phyloP scores from a whole-genome alignment of 2,888 invertebrate genomes.

The Busseola fusca region DNA sequence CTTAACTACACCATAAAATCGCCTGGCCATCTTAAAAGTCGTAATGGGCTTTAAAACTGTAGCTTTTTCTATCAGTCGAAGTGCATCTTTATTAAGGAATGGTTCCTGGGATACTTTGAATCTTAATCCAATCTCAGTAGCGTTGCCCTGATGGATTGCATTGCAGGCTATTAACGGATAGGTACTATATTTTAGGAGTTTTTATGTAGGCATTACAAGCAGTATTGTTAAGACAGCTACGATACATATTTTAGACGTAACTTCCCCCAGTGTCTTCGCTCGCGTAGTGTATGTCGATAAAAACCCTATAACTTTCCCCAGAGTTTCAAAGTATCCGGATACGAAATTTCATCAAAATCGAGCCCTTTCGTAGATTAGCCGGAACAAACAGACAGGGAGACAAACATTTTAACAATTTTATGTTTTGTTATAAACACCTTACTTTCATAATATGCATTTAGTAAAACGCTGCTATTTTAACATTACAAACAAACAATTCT shows the following conservation, averaged over 20 bases:
- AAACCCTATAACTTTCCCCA: too few relatives aligned
- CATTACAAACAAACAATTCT: too few relatives aligned
- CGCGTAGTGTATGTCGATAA: too few relatives aligned
- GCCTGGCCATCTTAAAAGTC: constrained; percentile 7
- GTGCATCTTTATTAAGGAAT: constrained; percentile 19
- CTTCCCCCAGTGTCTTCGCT: too few relatives aligned
- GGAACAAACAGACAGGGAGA: too few relatives aligned
- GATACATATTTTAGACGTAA: neutral
- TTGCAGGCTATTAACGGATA: constrained; percentile 18
- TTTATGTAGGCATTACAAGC: neutral
- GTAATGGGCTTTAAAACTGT: constrained; percentile 33
- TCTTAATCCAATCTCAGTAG: constrained; percentile 39
- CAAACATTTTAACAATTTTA: too few relatives aligned
- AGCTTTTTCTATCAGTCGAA: constrained; percentile 28
- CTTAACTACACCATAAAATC: constrained; percentile 25
- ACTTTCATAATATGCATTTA: too few relatives aligned
- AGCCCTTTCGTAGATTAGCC: too few relatives aligned
- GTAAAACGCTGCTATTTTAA: too few relatives aligned
- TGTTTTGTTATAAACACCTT: too few relatives aligned
- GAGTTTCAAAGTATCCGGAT: too few relatives aligned
- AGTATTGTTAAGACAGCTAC: neutral
- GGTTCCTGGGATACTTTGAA: constrained; percentile 25
- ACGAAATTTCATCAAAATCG: too few relatives aligned
- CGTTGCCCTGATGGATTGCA: constrained; percentile 17
- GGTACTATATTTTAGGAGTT: constrained; percentile 25